A percentile compares a stretch with the other conserved stretches of the same genome.
These are phyloP conservation scores for Pristionchus exspectatus DNA, from an alignment of 2,888 invertebrate species.

Conservation along the genomic window DNA sequence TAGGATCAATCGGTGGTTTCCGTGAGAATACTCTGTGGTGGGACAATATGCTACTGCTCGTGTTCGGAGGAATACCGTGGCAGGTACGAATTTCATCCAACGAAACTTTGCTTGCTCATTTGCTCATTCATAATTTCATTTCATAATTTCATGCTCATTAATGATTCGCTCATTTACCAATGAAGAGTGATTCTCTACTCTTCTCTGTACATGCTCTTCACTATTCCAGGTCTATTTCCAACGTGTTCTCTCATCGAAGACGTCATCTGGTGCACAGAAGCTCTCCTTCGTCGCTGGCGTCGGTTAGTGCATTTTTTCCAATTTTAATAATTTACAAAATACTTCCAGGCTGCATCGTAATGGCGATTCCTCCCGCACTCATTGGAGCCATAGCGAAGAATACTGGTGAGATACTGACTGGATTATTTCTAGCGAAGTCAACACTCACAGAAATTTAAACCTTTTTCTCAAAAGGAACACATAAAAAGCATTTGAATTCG, in stretches of 20 bases:
- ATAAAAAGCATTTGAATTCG: background rate
- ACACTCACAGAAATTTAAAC: no score
- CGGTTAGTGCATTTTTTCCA: slow-evolving; percentile 79
- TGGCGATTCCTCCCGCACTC: slow-evolving; percentile 96
- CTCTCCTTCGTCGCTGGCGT: slow-evolving; percentile 96
- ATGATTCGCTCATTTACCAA: no score
- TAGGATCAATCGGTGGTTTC: slow-evolving; percentile 80
- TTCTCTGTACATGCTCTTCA: no score
- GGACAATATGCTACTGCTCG: slow-evolving; percentile 90
- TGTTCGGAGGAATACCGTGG: slow-evolving; percentile 98
- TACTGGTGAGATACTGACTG: slow-evolving; percentile 81
- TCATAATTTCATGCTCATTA: no score
- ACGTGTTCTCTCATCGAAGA: slow-evolving; percentile 95
- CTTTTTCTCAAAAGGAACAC: background rate
- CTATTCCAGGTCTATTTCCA: slow-evolving; percentile 92
- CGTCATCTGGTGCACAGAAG: slow-evolving; percentile 92
- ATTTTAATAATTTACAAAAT: background rate
- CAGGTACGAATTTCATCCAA: slow-evolving; percentile 83
- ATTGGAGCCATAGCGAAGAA: slow-evolving; percentile 97
- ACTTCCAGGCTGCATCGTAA: slow-evolving; percentile 88
- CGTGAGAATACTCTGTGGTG: slow-evolving; percentile 89
- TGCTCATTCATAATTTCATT: no score
- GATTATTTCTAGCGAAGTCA: background rate
- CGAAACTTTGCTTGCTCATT: no score
- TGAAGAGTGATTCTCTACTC: no score